Base-by-base conservation (phyloP, 1,140 invertebrate species). In the Ips typographus region DNA sequence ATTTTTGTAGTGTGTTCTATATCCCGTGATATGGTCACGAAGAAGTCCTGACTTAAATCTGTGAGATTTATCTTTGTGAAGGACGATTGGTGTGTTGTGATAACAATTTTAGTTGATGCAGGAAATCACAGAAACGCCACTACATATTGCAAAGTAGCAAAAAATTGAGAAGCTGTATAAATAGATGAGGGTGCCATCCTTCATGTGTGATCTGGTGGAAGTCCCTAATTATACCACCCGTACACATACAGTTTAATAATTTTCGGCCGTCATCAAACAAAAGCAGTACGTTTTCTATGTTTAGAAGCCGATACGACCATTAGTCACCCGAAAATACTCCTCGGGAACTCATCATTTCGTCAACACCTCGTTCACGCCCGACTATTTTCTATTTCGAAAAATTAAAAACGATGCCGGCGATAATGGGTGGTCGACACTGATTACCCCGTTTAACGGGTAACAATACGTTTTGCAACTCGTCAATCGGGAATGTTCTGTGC, bases 401-500 rank as follows among this genome's bases (percentile, higher is more conserved):
- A 59, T 67, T 59, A 67, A 68, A 68, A 70, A 64, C 44, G 61
- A 69, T 56, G 40, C 57, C 55, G 53, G 56, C 64, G 68, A 65
- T 75, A 73, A 75, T 72, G 72, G 73, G 72, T 73, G 72, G 74
- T 72, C 72, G 67, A 74, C 71, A 65, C 63, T 73, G 74, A 75
- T 74, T 71, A 74, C 64, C 67, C 62, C 62, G 43, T 52, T 22
- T 22, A 39, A 64, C 61, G 57, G 62, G 71, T 65, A 72, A 72
- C 72, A 69, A 74, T 75, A 69, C 68, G 67, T 71, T 75, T 68
- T 71, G 72, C 72, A 65, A 64, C 52, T 70, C 69, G 72, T 72
- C 73, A 76, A 76, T 76, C 67, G 4, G 4, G 22, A 22, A 22
- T 22, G 22, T 22, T 22, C 22, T 22, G 22, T 22, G 22, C 22